These are phyloP conservation scores for Phyllotreta cruciferae DNA, from an alignment of 2,888 invertebrate species.

Conservation along the genomic window DNA sequence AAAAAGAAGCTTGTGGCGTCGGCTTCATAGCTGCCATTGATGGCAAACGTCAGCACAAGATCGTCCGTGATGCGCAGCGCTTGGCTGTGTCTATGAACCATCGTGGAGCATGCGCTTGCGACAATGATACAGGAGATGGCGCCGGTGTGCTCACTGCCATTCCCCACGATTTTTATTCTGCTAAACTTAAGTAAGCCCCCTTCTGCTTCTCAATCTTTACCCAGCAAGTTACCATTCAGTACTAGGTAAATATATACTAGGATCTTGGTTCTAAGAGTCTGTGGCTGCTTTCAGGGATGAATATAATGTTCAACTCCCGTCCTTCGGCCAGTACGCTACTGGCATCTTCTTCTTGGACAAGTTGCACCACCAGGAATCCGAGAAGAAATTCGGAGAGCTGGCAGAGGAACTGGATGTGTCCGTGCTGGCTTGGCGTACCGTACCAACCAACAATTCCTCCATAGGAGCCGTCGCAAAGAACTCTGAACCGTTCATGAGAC, in stretches of 20 bases:
- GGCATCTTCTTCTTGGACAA: constrained; percentile 95
- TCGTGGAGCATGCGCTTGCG: constrained; percentile 98
- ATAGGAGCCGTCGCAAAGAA: constrained; percentile 93
- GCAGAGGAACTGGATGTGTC: constrained; percentile 81
- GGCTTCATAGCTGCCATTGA: constrained; percentile 99
- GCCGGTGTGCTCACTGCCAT: constrained; percentile 97
- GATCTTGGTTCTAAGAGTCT: constrained; percentile 1
- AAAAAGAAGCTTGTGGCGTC: constrained; percentile 98
- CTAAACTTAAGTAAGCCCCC: constrained; percentile 75
- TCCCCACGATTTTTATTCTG: constrained; percentile 91
- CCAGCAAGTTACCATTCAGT: neutral
- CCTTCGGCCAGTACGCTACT: constrained; percentile 91
- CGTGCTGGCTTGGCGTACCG: constrained; percentile 93
- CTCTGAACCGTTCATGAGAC: constrained; percentile 95
- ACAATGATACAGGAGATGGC: constrained; percentile 99
- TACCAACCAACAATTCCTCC: constrained; percentile 84
- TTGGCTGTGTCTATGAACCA: constrained; percentile 98
- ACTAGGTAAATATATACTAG: too few relatives aligned
- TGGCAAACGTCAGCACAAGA: constrained; percentile 93
- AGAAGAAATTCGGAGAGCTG: constrained; percentile 80
- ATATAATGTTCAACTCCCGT: constrained; percentile 83
- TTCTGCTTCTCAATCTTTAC: neutral
- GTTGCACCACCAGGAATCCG: constrained; percentile 78
- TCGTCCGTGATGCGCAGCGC: constrained; percentile 93
- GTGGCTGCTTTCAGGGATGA: constrained; percentile 69